phyloP scores from a whole-genome alignment of 2,797 vertebrate genomes.

The Triplophysa bombifrons region DNA sequence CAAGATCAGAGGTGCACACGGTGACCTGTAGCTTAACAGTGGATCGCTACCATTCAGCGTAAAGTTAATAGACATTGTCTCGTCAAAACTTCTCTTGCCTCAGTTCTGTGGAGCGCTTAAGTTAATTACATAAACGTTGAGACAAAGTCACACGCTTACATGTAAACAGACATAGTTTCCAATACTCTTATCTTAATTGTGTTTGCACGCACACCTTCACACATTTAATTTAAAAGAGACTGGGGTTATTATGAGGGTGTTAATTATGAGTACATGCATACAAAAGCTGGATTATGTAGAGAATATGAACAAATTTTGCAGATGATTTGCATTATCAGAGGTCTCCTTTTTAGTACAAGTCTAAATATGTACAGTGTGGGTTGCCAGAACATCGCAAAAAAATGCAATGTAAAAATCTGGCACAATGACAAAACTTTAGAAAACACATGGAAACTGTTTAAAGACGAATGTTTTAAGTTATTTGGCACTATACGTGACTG shows the following conservation, averaged over 20 bases:
- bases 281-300: neutral
- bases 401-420: neutral
- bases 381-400: neutral
- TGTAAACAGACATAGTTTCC: conserved; percentile 11
- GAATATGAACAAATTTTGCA: neutral
- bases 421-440: too few relatives aligned
- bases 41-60: conserved; percentile 44
- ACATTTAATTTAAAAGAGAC: neutral
- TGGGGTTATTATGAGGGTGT: conserved; percentile 12
- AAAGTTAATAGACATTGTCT: conserved; percentile 54
- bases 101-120: neutral
- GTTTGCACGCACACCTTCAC: conserved; percentile 10
- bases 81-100: neutral
- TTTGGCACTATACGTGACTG: neutral
- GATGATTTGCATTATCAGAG: too few relatives aligned
- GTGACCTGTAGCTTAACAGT: conserved; percentile 51
- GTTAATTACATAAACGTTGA: conserved; percentile 33
- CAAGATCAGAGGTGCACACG: conserved; percentile 48
- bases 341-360: too few relatives aligned
- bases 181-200: conserved; percentile 28
- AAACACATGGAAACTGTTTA: neutral
- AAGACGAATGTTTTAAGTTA: neutral
- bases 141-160: conserved; percentile 20
- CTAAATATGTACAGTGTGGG: neutral
- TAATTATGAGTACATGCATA: conserved; percentile 7